These are phyloP conservation scores for Platycnemis pennipes DNA, from an alignment of 2,888 invertebrate genomes.

Conservation along the genomic window DNA sequence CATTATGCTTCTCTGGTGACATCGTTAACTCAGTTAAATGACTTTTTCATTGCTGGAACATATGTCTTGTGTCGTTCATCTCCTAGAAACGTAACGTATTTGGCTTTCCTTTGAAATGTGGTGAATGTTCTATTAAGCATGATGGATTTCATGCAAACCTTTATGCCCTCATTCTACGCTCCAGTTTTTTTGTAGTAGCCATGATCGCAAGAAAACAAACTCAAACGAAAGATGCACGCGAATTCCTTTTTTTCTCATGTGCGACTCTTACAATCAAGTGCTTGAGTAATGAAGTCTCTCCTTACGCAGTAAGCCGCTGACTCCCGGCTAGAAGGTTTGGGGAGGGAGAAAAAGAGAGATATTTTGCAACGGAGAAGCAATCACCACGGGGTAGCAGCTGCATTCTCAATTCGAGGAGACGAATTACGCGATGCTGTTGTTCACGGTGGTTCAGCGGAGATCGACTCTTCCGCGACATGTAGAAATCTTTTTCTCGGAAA, in stretches of 20 bases:
- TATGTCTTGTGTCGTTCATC: neutral
- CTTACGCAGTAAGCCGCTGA: neutral
- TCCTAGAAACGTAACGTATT: neutral
- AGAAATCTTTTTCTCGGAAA: neutral
- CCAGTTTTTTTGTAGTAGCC: neutral
- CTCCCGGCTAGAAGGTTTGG: neutral
- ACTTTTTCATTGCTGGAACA: neutral
- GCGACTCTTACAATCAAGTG: neutral
- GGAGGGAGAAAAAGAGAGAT: neutral
- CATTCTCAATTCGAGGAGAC: slow-evolving; percentile 16
- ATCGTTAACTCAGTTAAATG: too few species aligned
- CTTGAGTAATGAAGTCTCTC: neutral
- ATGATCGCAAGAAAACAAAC: neutral
- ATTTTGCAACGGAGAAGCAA: neutral
- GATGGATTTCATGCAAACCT: neutral
- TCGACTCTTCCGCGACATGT: neutral
- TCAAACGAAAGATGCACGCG: neutral
- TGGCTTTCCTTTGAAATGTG: neutral
- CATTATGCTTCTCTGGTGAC: too few species aligned
- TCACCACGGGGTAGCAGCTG: neutral
- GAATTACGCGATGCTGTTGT: neutral
- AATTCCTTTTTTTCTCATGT: neutral
- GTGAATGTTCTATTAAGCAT: neutral
- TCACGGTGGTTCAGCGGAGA: neutral
- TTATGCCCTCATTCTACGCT: neutral